Percentiles rank a stretch among this genome's conserved stretches.
Evolutionary conservation across 2,113 vertebrate species (phyloP).

Genomic region (Gobiocypris rarus): DNA sequence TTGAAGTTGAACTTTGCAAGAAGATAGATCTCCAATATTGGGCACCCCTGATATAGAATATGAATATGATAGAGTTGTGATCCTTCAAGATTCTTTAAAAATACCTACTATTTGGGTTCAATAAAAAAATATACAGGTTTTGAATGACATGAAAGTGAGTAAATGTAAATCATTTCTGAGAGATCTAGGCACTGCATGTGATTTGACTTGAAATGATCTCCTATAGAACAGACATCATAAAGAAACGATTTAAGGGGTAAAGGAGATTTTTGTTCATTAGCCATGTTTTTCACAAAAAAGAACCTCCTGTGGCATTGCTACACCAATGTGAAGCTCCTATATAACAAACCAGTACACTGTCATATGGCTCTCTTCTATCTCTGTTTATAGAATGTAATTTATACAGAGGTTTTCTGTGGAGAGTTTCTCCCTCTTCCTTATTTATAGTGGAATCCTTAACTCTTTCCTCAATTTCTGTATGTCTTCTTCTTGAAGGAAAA

Average conservation of each 20-base stretch:
- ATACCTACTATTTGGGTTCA: background rate
- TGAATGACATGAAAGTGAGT: background rate
- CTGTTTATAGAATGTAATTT: conserved; percentile 57
- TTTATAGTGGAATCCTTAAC: conserved; percentile 67
- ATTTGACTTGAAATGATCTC: background rate
- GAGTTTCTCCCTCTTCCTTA: conserved; percentile 62
- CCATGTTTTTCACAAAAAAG: conserved; percentile 31
- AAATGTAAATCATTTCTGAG: background rate
- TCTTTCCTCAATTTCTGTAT: conserved; percentile 68
- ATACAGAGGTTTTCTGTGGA: conserved; percentile 65
- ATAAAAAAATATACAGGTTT: background rate
- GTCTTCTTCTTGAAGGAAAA: conserved; percentile 84
- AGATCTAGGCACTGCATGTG: no score
- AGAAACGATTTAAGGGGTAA: background rate
- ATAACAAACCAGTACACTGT: conserved; percentile 25
- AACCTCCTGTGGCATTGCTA: background rate
- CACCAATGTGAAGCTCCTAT: background rate
- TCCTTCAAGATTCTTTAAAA: background rate
- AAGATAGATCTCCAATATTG: no score
- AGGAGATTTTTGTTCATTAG: conserved; percentile 13
- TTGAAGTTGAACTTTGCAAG: no score
- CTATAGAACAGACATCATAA: background rate
- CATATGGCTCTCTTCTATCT: conserved; percentile 26
- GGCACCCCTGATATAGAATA: background rate
- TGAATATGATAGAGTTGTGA: background rate